Conservation (phyloP, 1,140 invertebrate species). For the Hycleus cichorii region DNA sequence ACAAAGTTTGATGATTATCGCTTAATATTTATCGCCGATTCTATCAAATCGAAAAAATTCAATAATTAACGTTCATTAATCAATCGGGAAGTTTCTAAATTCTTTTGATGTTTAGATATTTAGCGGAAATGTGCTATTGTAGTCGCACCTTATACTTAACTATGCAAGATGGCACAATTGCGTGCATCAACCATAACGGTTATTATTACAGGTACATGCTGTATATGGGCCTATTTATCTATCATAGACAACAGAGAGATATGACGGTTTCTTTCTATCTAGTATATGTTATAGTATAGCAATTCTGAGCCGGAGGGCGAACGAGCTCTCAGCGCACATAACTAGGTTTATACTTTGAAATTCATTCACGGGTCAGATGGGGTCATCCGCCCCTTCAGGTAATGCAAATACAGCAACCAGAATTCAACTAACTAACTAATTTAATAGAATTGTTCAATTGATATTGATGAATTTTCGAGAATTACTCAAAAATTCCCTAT, state of each 20-base stretch:
- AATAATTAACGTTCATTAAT: too few relatives aligned
- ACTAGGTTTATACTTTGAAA: conserved; percentile 22
- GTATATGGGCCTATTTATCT: conserved; percentile 11
- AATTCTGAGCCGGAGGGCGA: conserved; percentile 7
- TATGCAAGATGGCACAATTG: background rate
- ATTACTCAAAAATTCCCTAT: too few relatives aligned
- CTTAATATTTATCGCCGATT: background rate
- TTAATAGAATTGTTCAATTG: background rate
- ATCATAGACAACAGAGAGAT: conserved; percentile 10
- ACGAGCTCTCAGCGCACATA: conserved; percentile 4
- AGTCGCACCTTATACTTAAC: too few relatives aligned
- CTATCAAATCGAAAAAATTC: too few relatives aligned
- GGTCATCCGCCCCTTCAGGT: conserved; percentile 16
- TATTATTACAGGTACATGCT: conserved; percentile 9
- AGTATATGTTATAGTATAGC: background rate
- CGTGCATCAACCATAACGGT: conserved; percentile 10
- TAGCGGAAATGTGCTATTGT: too few relatives aligned
- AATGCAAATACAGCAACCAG: conserved; percentile 12
- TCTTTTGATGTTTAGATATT: too few relatives aligned
- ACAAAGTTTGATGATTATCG: conserved; percentile 1
- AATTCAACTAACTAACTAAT: too few relatives aligned
- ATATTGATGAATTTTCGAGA: background rate
- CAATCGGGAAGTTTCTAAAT: too few relatives aligned
- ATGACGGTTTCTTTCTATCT: background rate
- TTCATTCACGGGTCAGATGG: conserved; percentile 15